A percentile compares a stretch with the other conserved stretches of the same genome.
Evolutionary conservation across 2,797 vertebrate species (phyloP).

Genomic region (Sebastes nivosus): DNA sequence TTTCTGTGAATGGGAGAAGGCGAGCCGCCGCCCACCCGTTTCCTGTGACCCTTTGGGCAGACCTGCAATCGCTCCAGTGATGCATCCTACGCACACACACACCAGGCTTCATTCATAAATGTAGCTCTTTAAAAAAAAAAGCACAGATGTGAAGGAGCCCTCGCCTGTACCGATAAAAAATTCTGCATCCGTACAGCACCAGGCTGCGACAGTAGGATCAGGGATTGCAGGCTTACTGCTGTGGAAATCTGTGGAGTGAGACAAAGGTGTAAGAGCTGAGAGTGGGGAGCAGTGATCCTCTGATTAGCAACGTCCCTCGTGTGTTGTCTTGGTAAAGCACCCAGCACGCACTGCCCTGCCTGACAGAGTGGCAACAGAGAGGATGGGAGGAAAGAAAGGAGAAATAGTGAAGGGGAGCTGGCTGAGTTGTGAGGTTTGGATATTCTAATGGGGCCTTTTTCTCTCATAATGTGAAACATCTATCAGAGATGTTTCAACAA

Average conservation of each 20-base stretch:
- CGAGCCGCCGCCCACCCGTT: slow-evolving; percentile 34
- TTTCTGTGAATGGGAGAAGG: slow-evolving; percentile 35
- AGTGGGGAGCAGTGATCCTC: slow-evolving; percentile 19
- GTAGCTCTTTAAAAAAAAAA: neutral
- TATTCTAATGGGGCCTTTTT: neutral
- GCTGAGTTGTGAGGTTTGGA: neutral
- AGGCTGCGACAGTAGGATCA: slow-evolving; percentile 1
- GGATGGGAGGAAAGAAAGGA: neutral
- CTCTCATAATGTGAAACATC: slow-evolving; percentile 42
- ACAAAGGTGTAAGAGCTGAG: slow-evolving; percentile 12
- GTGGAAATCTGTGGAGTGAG: slow-evolving; percentile 11
- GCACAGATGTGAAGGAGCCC: neutral
- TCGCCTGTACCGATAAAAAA: neutral
- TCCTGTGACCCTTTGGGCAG: slow-evolving; percentile 28
- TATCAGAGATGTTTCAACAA: slow-evolving; percentile 48
- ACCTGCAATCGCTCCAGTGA: slow-evolving; percentile 4
- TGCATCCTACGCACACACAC: neutral
- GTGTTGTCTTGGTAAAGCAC: slow-evolving; percentile 50
- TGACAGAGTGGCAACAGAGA: neutral
- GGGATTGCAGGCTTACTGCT: neutral
- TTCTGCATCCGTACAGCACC: neutral
- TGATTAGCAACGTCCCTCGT: slow-evolving; percentile 42
- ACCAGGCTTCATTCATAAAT: slow-evolving; percentile 49
- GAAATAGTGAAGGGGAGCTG: neutral
- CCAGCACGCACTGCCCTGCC: neutral